Conservation (phyloP, 2,888 invertebrate species). For the Cepaea hortensis region DNA sequence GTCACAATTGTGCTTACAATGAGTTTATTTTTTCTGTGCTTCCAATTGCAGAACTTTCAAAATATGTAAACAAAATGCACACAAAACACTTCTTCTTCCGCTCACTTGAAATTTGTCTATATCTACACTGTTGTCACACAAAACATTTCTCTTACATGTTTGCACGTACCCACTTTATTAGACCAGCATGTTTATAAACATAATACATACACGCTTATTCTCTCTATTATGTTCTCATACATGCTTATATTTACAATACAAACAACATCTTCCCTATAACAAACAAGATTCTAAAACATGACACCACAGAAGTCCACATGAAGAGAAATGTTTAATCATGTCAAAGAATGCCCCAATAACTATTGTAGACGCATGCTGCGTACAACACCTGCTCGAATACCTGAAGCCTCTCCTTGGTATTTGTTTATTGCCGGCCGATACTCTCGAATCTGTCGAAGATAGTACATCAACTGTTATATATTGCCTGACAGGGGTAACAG, state of each 20-base stretch:
- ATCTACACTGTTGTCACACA: no score
- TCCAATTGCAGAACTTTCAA: no score
- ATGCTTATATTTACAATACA: background rate
- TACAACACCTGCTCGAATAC: constrained; percentile 91
- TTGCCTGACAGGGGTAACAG: background rate
- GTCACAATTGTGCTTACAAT: no score
- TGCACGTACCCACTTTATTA: no score
- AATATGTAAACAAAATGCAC: no score
- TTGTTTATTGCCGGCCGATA: constrained; percentile 87
- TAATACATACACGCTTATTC: background rate
- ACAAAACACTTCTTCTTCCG: no score
- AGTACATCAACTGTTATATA: background rate
- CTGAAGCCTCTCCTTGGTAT: constrained; percentile 94
- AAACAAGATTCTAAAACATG: background rate
- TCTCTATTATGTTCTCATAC: background rate
- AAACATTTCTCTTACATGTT: no score
- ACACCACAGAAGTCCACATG: background rate
- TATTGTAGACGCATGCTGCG: constrained; percentile 89
- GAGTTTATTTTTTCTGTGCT: no score
- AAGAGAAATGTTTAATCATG: no score
- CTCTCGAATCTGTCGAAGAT: constrained; percentile 81
- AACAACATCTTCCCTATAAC: background rate
- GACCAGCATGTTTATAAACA: no score
- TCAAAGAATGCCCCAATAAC: no score
- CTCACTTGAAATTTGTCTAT: no score